Conservation (phyloP, 2,888 invertebrate species). For the Tineola bisselliella region DNA sequence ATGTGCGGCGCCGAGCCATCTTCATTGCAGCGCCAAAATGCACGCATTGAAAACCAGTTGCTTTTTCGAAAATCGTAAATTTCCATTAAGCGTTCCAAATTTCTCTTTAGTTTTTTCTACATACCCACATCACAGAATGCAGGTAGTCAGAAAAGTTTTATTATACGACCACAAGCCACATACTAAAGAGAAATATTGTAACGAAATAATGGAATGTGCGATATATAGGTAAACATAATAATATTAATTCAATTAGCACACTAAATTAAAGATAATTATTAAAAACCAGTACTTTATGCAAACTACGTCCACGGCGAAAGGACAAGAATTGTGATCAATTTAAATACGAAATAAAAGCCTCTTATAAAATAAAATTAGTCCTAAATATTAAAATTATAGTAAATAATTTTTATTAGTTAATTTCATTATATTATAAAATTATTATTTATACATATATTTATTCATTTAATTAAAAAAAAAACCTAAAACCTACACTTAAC, state of each 20-base stretch:
- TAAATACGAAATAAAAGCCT: conserved; percentile 7
- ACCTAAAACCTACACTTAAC: background rate
- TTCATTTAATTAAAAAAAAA: no score
- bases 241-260: conserved; percentile 59
- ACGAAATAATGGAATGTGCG: conserved; percentile 60
- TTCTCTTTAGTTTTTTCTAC: conserved; percentile 24
- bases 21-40: no score
- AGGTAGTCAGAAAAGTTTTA: no score
- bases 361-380: conserved; percentile 8
- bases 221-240: conserved; percentile 52
- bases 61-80: conserved; percentile 48
- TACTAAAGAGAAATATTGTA: conserved; percentile 46
- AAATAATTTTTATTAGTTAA: background rate
- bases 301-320: conserved; percentile 28
- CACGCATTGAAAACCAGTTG: conserved; percentile 39
- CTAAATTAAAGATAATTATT: conserved; percentile 40
- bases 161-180: no score
- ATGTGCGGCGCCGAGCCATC: no score
- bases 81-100: conserved; percentile 57
- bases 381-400: background rate
- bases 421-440: background rate
- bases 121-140: no score
- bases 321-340: conserved; percentile 42
- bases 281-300: conserved; percentile 38
- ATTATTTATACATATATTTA: background rate